A percentile compares a stretch with the other conserved stretches of the same genome.
These are phyloP conservation scores for Meiosimyza decipiens DNA, from an alignment of 2,888 invertebrate species.

Conservation along the genomic window DNA sequence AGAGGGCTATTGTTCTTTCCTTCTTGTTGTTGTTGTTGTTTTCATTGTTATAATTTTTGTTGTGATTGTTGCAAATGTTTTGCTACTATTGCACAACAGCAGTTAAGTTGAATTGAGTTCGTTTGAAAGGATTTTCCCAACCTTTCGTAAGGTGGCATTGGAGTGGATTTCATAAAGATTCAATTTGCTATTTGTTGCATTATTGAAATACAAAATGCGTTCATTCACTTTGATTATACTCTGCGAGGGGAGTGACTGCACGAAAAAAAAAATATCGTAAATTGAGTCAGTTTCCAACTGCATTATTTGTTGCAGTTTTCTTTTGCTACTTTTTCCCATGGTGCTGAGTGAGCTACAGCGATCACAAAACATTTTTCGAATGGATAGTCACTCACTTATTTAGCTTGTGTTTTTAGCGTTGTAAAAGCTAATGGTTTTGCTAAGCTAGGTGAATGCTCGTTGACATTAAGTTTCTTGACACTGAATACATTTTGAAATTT, in stretches of 20 bases:
- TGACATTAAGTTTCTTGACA: too few species aligned
- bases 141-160: background rate
- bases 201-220: conserved; percentile 25
- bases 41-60: background rate
- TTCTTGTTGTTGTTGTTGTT: conserved; percentile 44
- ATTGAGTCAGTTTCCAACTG: background rate
- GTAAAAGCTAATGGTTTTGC: too few species aligned
- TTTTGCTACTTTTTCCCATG: too few species aligned
- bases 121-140: conserved; percentile 12
- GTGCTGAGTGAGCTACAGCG: too few species aligned
- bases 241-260: background rate
- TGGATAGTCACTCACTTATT: too few species aligned
- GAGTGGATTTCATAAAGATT: conserved; percentile 12
- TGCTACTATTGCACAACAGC: background rate
- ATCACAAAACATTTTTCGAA: too few species aligned
- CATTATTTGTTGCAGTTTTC: too few species aligned
- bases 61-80: background rate
- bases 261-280: background rate
- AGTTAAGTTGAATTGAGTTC: conserved; percentile 8
- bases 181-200: conserved; percentile 14
- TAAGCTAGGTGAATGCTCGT: too few species aligned
- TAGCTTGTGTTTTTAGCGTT: too few species aligned
- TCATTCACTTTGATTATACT: conserved; percentile 15
- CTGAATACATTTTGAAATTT: too few species aligned
- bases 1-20: conserved; percentile 41